Conservation (phyloP, 2,113 vertebrate species). For the Heteronetta atricapilla region DNA sequence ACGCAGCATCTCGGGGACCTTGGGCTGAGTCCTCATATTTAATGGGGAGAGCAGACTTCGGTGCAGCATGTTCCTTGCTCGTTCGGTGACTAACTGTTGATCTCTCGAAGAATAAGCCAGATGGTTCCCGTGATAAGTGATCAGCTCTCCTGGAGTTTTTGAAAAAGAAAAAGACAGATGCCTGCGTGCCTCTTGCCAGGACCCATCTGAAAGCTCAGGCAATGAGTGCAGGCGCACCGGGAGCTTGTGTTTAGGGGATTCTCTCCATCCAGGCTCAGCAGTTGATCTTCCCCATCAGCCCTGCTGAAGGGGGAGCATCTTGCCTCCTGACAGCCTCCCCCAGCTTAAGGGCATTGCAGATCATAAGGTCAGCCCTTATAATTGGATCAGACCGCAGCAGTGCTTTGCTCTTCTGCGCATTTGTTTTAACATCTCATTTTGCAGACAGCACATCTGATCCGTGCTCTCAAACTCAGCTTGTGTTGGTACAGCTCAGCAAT, state of each 20-base stretch:
- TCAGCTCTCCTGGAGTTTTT: constrained; percentile 69
- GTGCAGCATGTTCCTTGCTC: constrained; percentile 50
- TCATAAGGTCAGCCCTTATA: constrained; percentile 12
- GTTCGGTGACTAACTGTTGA: constrained; percentile 69
- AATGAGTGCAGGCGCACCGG: background rate
- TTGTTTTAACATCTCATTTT: constrained; percentile 30
- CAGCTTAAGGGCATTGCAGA: background rate
- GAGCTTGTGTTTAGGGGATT: constrained; percentile 24
- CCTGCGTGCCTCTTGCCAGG: constrained; percentile 66
- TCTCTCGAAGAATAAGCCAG: constrained; percentile 66
- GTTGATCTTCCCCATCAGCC: constrained; percentile 3
- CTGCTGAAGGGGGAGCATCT: background rate
- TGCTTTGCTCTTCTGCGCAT: background rate
- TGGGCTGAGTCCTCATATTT: constrained; percentile 45
- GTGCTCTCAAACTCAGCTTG: background rate
- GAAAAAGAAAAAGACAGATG: constrained; percentile 71
- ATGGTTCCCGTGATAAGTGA: constrained; percentile 67
- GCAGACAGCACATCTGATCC: background rate
- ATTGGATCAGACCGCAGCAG: constrained; percentile 14
- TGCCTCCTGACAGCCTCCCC: constrained; percentile 7
- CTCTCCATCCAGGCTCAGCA: constrained; percentile 35
- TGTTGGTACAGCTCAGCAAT: rapidly evolving
- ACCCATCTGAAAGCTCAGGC: constrained; percentile 57
- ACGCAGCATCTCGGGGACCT: background rate
- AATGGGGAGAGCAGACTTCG: constrained; percentile 43